Evolutionary conservation across 2,113 vertebrate species (phyloP).

Genomic region (Urocynchramus pylzowi): DNA sequence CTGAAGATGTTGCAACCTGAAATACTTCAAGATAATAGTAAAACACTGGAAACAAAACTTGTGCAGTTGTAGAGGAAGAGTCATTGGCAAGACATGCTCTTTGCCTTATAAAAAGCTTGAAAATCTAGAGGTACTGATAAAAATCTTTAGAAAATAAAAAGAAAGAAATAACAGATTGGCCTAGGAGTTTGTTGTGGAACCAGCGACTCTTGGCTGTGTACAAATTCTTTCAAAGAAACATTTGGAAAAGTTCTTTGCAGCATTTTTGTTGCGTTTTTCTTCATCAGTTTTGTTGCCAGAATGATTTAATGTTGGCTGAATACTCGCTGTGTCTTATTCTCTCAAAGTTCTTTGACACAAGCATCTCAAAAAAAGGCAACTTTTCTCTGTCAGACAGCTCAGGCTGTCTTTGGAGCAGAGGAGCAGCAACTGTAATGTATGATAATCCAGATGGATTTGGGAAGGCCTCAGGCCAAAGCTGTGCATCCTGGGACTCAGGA

Average conservation of each 20-base stretch:
- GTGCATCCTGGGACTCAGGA: neutral
- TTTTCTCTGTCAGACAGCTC: neutral
- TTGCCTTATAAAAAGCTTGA: neutral
- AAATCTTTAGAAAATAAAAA: neutral
- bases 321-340: neutral
- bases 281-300: slow-evolving; percentile 20
- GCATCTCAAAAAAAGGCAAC: neutral
- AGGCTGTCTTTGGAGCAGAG: neutral
- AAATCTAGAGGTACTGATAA: slow-evolving; percentile 9
- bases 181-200: neutral
- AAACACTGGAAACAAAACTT: neutral
- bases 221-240: slow-evolving; percentile 41
- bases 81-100: neutral
- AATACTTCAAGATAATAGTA: neutral
- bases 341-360: neutral
- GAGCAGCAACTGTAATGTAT: neutral
- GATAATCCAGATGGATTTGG: neutral
- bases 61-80: neutral
- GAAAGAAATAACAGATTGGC: slow-evolving; percentile 6
- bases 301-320: neutral
- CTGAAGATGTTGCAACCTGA: neutral
- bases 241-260: slow-evolving; percentile 46
- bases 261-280: slow-evolving; percentile 27
- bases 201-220: slow-evolving; percentile 23
- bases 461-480: neutral